Evolutionary conservation across 2,797 vertebrate genomes (phyloP), one percentile per base, ranked within the genome.

Genomic region (Pangasius krempfi): DNA sequence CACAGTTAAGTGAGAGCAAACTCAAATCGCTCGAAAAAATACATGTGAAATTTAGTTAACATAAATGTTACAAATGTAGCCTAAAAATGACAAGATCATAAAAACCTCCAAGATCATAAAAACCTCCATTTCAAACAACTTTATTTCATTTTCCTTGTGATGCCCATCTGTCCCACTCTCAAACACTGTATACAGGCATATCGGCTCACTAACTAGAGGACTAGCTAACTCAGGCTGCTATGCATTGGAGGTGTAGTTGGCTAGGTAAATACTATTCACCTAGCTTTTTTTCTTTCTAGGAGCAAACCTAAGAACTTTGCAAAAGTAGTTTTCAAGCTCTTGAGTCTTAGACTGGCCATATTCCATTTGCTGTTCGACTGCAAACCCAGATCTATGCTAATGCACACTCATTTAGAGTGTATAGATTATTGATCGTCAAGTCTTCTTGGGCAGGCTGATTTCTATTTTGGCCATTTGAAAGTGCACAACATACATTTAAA

Each of bases 381-480:
- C 91, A 91, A 95, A 94, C 92, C 91, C 88, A 91, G 87, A 85
- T 90, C 91, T 90, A 93, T 94, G 89, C 92, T 95, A 94, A 95
- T 92, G 93, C 92, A 88, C 92, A 92, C 92, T 95, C 93, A 96
- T 93, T 95, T 93, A 94, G 92, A 93, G 84, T 73, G 92, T 94
- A 95, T 96, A 91, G 95, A 95, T 96, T 95, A 94, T 94, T 93
- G 94, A 95, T 94, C 70, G 91, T 91, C 86, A 88, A 88, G 93
- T 93, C 92, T 91, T 89, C 84, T 92, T 90, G 91, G 89, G 86
- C 86, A 86, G 88, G 93, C 94, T 89, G 95, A 95, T 93, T 95
- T 94, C 94, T 92, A 84, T 88, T 90, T 90, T 89, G 92, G 92
- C 91, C 91, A 92, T 90, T 85, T 92, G 92, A 94, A 91, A 92